Conservation (phyloP, 2,888 invertebrate genomes). For the Cephus pygmeus region DNA sequence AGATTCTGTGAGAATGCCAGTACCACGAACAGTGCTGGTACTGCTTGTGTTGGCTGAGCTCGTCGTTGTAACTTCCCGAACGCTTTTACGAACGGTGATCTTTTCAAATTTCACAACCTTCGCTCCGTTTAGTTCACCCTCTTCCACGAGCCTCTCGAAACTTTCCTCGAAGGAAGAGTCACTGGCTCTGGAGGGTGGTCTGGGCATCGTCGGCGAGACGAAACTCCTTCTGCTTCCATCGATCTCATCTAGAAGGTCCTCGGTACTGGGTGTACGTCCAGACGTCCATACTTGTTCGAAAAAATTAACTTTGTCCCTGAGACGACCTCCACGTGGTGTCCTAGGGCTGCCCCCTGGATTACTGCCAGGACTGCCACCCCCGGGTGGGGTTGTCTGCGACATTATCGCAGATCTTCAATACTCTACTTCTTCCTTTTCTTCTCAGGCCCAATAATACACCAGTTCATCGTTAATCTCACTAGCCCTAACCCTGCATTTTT, state of each 20-base stretch:
- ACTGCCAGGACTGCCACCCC: slow-evolving; percentile 33
- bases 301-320: slow-evolving; percentile 81
- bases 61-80: slow-evolving; percentile 69
- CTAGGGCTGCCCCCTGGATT: slow-evolving; percentile 50
- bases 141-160: slow-evolving; percentile 70
- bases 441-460: background rate
- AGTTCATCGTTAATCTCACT: background rate
- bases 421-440: background rate
- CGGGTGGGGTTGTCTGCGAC: slow-evolving; percentile 39
- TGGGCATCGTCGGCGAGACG: slow-evolving; percentile 60
- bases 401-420: slow-evolving; percentile 15
- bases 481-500: background rate
- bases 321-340: slow-evolving; percentile 66
- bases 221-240: slow-evolving; percentile 46
- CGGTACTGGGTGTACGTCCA: slow-evolving; percentile 56
- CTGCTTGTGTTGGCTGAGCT: slow-evolving; percentile 7
- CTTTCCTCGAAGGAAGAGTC: slow-evolving; percentile 67
- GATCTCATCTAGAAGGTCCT: slow-evolving; percentile 61
- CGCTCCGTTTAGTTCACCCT: slow-evolving; percentile 75
- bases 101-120: slow-evolving; percentile 80
- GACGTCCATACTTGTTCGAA: slow-evolving; percentile 81
- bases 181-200: slow-evolving; percentile 56
- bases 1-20: slow-evolving; percentile 38
- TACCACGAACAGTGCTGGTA: slow-evolving; percentile 23
- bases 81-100: slow-evolving; percentile 74